These are phyloP conservation scores for Hippocampus barbouri DNA, from an alignment of 2,113 vertebrate species.

Conservation along the genomic window DNA sequence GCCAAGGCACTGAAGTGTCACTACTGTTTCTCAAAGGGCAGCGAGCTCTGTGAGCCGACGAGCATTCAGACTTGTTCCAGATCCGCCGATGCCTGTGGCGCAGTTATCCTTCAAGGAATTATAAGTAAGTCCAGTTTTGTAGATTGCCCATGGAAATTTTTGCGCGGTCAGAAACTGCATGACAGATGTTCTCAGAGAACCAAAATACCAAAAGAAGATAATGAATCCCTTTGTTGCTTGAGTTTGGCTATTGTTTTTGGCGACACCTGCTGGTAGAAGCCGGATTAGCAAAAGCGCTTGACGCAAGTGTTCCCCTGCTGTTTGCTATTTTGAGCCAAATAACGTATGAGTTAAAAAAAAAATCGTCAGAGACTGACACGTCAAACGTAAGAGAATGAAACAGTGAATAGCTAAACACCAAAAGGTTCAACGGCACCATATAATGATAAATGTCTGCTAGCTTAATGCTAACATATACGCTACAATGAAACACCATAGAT, in stretches of 20 bases:
- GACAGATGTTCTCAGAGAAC: not conserved
- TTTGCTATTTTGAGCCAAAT: too few species aligned
- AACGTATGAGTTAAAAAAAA: too few species aligned
- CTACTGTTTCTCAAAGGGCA: slow-evolving; percentile 12
- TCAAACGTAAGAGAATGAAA: too few species aligned
- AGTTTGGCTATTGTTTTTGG: not conserved
- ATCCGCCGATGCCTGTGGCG: slow-evolving; percentile 16
- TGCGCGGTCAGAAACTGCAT: too few species aligned
- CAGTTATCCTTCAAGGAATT: not conserved
- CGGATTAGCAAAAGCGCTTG: too few species aligned
- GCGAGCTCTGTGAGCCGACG: slow-evolving; percentile 21
- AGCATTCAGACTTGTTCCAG: slow-evolving; percentile 23
- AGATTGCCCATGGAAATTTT: not conserved
- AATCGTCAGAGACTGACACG: too few species aligned
- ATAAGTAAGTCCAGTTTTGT: slow-evolving; percentile 12
- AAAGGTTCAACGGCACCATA: too few species aligned
- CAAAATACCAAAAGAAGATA: not conserved
- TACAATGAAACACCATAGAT: too few species aligned
- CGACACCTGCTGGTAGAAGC: not conserved
- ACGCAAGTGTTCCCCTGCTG: too few species aligned
- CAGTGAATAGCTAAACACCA: too few species aligned
- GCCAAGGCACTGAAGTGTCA: slow-evolving; percentile 26
- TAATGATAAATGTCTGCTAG: too few species aligned
- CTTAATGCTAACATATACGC: too few species aligned
- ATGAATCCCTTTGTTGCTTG: not conserved